Percentiles rank a stretch among this genome's conserved stretches.
Conservation (phyloP, 2,797 vertebrate species). For the Craterocephalus amniculus region DNA sequence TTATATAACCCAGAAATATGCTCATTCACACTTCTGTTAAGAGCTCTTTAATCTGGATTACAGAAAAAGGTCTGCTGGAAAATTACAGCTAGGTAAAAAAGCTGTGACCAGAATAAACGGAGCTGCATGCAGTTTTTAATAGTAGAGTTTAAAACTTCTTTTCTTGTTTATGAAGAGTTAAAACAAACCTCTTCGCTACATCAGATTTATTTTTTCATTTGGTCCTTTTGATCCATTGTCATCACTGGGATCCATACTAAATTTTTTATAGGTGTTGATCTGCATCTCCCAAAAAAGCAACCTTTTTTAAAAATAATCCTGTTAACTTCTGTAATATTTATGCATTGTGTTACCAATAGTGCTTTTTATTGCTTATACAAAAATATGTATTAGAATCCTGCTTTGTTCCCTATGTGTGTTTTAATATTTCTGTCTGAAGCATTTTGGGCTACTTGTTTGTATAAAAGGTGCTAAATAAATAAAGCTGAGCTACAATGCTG, state of each 20-base stretch:
- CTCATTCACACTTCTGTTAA: background rate
- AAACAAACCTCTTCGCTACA: background rate
- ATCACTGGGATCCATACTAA: background rate
- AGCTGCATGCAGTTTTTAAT: background rate
- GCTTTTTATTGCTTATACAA: no score
- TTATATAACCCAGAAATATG: background rate
- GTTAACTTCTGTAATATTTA: no score
- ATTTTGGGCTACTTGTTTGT: background rate
- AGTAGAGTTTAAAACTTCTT: background rate
- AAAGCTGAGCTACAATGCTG: conserved; percentile 5
- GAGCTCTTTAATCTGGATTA: background rate
- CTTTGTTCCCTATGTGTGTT: background rate
- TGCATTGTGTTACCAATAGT: no score
- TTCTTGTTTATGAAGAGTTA: background rate
- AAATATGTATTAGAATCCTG: background rate
- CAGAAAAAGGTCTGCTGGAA: background rate
- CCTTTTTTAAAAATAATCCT: no score
- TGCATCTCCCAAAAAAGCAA: background rate
- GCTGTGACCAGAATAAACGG: background rate
- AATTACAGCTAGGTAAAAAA: background rate
- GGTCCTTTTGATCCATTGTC: background rate
- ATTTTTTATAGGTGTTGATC: background rate
- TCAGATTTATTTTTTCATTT: background rate
- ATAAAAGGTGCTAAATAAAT: background rate
- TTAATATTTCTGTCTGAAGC: background rate